Percentiles rank a stretch among this genome's conserved stretches.
Conservation (phyloP, 1,140 invertebrate species). For the Caenorhabditis brenneri region DNA sequence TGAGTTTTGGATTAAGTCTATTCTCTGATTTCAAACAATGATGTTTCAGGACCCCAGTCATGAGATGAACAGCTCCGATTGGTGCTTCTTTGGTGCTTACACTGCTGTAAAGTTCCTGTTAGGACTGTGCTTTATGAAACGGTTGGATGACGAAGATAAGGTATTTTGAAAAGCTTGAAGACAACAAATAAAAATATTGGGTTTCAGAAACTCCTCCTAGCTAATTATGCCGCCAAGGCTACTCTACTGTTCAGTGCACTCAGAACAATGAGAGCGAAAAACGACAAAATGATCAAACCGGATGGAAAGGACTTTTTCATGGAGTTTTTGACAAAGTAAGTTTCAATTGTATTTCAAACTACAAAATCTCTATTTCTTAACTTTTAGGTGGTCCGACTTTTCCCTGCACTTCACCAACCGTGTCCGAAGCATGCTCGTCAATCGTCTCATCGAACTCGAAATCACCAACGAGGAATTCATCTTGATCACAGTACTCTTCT, state of each 20-base stretch:
- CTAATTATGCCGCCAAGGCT: conserved; percentile 2
- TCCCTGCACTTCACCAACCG: neutral
- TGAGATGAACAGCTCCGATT: conserved; percentile 8
- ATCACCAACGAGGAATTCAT: conserved; percentile 28
- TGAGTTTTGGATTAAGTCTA: too few species aligned
- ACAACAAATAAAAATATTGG: neutral
- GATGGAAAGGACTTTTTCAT: conserved; percentile 27
- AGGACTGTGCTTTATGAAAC: neutral
- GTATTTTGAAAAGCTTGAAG: neutral
- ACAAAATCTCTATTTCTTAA: neutral
- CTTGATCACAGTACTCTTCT: neutral
- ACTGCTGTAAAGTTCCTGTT: neutral
- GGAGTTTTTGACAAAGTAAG: conserved; percentile 16
- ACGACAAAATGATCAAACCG: conserved; percentile 13
- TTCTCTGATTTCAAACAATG: neutral
- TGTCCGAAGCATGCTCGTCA: neutral
- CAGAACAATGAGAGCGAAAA: conserved; percentile 13
- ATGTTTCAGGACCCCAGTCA: neutral
- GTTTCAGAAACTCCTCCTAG: neutral
- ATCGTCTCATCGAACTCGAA: neutral
- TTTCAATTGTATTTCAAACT: neutral
- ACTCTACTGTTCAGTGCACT: conserved; percentile 17
- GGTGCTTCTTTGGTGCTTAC: conserved; percentile 14
- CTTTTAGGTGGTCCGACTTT: conserved; percentile 19
- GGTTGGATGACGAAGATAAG: neutral